These are phyloP conservation scores for Chaitophorus viminalis DNA, from an alignment of 2,888 invertebrate species.

Conservation along the genomic window DNA sequence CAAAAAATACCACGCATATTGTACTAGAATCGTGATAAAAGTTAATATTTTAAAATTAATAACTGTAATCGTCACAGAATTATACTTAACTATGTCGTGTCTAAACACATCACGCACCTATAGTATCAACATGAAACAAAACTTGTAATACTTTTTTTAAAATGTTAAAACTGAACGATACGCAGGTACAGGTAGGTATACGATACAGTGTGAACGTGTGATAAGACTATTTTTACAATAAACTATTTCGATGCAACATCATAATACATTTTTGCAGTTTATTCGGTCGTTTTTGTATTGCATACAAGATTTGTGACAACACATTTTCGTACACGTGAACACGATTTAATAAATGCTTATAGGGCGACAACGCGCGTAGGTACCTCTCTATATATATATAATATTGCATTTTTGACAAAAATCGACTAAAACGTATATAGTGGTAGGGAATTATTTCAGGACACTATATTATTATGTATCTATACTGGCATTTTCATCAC, in stretches of 20 bases:
- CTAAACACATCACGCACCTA: not conserved
- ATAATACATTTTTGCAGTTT: not conserved
- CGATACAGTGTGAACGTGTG: no score
- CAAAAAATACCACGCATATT: no score
- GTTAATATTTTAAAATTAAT: constrained; percentile 30
- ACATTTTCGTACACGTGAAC: not conserved
- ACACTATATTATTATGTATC: no score
- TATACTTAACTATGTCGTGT: not conserved
- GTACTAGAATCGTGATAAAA: constrained; percentile 36
- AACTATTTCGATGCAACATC: not conserved
- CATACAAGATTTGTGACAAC: not conserved
- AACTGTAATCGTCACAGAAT: constrained; percentile 19
- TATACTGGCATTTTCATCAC: no score
- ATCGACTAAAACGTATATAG: no score
- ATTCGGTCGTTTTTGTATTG: not conserved
- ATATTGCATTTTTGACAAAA: no score
- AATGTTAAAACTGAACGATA: no score
- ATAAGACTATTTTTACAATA: no score
- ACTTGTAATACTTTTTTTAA: not conserved
- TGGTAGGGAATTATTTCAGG: no score
- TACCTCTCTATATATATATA: no score
- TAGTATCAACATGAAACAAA: not conserved
- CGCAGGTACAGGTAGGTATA: no score
- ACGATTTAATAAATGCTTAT: not conserved
- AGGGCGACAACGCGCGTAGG: no score